These are phyloP conservation scores for Platysteira castanea DNA, from an alignment of 2,113 vertebrate genomes.

Conservation along the genomic window DNA sequence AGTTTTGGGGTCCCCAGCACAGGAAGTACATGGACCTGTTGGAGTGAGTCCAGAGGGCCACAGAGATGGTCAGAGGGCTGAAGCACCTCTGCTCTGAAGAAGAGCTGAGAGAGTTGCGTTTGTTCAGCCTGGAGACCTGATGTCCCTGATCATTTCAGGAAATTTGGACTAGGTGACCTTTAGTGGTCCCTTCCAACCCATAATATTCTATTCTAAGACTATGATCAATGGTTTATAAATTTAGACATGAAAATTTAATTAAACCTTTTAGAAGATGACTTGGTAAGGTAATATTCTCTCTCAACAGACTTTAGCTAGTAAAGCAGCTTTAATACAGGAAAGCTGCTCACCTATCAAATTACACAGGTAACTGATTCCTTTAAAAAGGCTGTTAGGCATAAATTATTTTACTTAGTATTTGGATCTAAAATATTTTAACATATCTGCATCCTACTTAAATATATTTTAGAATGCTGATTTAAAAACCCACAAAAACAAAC, in stretches of 20 bases:
- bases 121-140: neutral
- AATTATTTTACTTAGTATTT: neutral
- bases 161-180: neutral
- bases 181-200: neutral
- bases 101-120: neutral
- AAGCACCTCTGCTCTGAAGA: neutral
- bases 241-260: slow-evolving; percentile 43
- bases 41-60: neutral
- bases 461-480: neutral
- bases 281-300: neutral
- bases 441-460: neutral
- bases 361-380: neutral
- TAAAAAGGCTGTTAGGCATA: neutral
- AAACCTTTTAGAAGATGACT: neutral
- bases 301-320: neutral
- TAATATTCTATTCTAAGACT: neutral
- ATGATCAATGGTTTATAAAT: slow-evolving; percentile 47
- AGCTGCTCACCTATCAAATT: neutral
- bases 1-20: neutral
- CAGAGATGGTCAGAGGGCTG: neutral
- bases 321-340: neutral
- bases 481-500: neutral
- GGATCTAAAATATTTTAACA: neutral
- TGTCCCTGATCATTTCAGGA: neutral
- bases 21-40: too few relatives aligned